Evolutionary conservation across 2,888 invertebrate genomes (phyloP), one percentile per base, ranked within the genome.

Genomic region (Drosophila tripunctata): DNA sequence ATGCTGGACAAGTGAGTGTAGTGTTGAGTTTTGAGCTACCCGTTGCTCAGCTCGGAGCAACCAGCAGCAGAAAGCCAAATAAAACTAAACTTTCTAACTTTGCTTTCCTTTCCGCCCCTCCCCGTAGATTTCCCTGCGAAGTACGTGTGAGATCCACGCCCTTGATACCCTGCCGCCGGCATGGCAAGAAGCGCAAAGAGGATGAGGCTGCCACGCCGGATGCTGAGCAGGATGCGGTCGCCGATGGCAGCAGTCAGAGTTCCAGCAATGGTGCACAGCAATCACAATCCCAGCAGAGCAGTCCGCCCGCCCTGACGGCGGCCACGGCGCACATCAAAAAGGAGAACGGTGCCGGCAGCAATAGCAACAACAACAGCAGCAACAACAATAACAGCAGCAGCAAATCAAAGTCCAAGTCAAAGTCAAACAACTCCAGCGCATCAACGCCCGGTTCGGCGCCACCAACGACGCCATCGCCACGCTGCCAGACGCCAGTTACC

Each of bases 101-200:
- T n/a, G n/a, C n/a, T n/a, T n/a, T n/a, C n/a, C n/a, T n/a, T 43
- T 36, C 22, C 15, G 0, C 27, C 1, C 19, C 2, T n/a, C 12
- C n/a, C 14, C 21, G 4, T 89, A 96, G 96, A 91, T 98, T 95
- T 90, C 95, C 97, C 40, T 95, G 96, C 92, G 96, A 96, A 91
- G 96, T 97, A 17, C 93, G 97, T 74, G 95, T 97, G 19, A 93
- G 97, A 55, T 95, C 96, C 2, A 96, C 96, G 7, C 97, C 98
- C 0, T 92, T 97, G 7, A 95, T 96, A 80, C 96, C 97, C 0
- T 96, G 97, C 85, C 93, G 96, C 67, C 93, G 94, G 17, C 95
- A 96, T 83, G 95, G 95, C 0, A 96, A 96, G 84, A 96, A 96
- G 87, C 93, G 95, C 60, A 91, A 90, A 63, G 95, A 95, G 90